Evolutionary conservation across 2,888 invertebrate species (phyloP), one percentile per base, ranked within the genome.

Genomic region (Mimumesa dahlbomi): DNA sequence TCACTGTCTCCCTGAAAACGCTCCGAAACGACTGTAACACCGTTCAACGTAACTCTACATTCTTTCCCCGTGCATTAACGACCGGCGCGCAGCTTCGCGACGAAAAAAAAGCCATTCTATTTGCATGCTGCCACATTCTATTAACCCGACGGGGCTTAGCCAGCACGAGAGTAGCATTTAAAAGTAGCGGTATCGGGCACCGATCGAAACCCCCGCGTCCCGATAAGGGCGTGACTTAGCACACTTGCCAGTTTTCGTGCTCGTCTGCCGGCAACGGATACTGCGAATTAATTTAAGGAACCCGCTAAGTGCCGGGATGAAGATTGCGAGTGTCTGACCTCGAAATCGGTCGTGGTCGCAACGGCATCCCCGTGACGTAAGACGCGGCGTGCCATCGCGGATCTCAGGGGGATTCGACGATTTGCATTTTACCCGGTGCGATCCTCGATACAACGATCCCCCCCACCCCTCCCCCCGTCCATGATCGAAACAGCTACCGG

Each of bases 401-500:
- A 75, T 77, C 68, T 63, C 65, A 25, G 59, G 77, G 59, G 80
- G 75, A 77, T 79, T 77, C 79, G 48, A 13, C 75, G 66, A 79
- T 79, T 79, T 79, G 80, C 79, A 79, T 80, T 80, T 80, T 54
- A 63, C 70, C 52, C 64, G 11, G 43, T 29, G 48, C 38, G 40
- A 3, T 21, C 49, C 25, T 13, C 61, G 54, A 63, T 31, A 62
- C 66, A 48, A 43, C 49, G 66, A 77, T 70, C 70, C 69, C 53
- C 62, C 49, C 71, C 71, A 79, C 80, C 79, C 64, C 77, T 79
- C n/a, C n/a, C n/a, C n/a, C n/a, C n/a, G n/a, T n/a, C n/a, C n/a
- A n/a, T n/a, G n/a, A n/a, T n/a, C n/a, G n/a, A n/a, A n/a, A n/a
- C 71, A 79, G 80, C 80, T 80, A 79, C 80, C 80, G 80, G 80